A percentile compares a stretch with the other conserved stretches of the same genome.
phyloP scores from a whole-genome alignment of 2,113 vertebrate genomes.

The Apeltes quadracus region DNA sequence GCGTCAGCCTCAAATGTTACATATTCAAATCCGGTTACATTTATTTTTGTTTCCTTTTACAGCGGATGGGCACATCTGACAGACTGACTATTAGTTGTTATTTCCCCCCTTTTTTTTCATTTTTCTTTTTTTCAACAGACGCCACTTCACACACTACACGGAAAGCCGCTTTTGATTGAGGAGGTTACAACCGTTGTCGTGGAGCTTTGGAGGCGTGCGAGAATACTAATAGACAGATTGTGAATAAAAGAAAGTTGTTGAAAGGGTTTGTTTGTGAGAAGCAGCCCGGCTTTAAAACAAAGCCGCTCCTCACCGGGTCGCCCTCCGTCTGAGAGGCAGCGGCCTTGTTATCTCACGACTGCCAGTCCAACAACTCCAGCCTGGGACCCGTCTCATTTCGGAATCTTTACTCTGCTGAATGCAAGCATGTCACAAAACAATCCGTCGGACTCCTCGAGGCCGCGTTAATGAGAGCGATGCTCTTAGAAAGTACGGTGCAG shows the following conservation, averaged over 20 bases:
- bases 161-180: conserved; percentile 72
- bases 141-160: conserved; percentile 59
- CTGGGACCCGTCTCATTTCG: conserved; percentile 16
- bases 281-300: conserved; percentile 52
- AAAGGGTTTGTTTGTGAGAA: conserved; percentile 65
- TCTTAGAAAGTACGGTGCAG: neutral
- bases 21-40: conserved; percentile 78
- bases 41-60: conserved; percentile 77
- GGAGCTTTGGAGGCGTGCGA: conserved; percentile 51
- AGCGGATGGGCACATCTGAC: conserved; percentile 74
- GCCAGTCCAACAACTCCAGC: conserved; percentile 49
- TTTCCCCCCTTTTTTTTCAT: conserved; percentile 49
- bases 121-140: conserved; percentile 44
- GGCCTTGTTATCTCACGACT: conserved; percentile 50
- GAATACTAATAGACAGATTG: conserved; percentile 67
- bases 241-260: conserved; percentile 49
- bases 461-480: neutral
- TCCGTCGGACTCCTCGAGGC: neutral
- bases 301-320: conserved; percentile 45
- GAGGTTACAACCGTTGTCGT: conserved; percentile 73
- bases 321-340: conserved; percentile 52
- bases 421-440: conserved; percentile 7
- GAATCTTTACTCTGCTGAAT: no score
- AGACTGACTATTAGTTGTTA: conserved; percentile 78
- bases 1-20: conserved; percentile 70